Evolutionary conservation across 2,888 invertebrate genomes (phyloP).

Genomic region (Bruchidius siliquastri): DNA sequence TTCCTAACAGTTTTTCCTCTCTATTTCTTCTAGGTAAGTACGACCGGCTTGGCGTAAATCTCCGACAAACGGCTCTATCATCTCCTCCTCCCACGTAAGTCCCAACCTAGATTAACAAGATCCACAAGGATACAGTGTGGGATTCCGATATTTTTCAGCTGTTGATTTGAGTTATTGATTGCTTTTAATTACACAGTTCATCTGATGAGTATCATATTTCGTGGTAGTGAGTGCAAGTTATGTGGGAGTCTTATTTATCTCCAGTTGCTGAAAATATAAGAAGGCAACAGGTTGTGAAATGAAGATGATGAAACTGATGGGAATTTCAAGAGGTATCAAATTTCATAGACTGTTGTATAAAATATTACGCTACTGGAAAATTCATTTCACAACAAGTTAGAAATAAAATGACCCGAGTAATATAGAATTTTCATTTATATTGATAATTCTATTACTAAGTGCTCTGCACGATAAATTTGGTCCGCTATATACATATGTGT

Average conservation of each 20-base stretch:
- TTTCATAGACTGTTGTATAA: too few relatives aligned
- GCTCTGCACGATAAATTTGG: too few relatives aligned
- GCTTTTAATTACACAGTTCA: not conserved
- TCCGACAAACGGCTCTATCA: not conserved
- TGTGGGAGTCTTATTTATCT: too few relatives aligned
- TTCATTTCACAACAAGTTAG: too few relatives aligned
- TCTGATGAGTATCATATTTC: not conserved
- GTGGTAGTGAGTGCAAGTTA: too few relatives aligned
- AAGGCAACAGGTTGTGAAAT: not conserved
- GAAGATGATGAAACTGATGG: too few relatives aligned
- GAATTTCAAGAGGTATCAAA: too few relatives aligned
- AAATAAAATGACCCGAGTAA: too few relatives aligned
- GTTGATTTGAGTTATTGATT: not conserved
- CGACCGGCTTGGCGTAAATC: not conserved
- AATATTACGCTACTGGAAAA: too few relatives aligned
- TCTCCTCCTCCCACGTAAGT: not conserved
- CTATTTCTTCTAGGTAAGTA: conserved; percentile 1
- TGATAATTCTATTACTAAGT: too few relatives aligned
- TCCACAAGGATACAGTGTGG: not conserved
- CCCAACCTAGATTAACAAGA: not conserved
- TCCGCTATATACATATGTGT: too few relatives aligned
- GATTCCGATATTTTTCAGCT: not conserved
- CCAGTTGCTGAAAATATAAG: not conserved
- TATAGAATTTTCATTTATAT: too few relatives aligned
- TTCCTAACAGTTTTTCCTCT: conserved; percentile 1